Conservation (phyloP, 2,888 invertebrate genomes). For the Zaprionus lineosus region DNA sequence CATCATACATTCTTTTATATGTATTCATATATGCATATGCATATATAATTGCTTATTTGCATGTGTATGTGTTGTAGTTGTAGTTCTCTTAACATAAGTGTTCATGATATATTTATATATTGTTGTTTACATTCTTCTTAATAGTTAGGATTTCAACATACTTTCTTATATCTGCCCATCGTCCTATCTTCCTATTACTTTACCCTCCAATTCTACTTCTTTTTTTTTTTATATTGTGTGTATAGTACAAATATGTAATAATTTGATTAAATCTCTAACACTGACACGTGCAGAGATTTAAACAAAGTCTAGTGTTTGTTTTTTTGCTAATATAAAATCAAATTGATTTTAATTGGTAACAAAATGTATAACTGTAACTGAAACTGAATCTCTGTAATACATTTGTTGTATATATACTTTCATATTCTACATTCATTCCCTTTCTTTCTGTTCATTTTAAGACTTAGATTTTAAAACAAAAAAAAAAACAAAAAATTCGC, state of each 20-base stretch:
- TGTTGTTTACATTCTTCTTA: background rate
- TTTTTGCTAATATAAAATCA: background rate
- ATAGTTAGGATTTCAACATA: conserved; percentile 18
- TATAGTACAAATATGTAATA: conserved; percentile 38
- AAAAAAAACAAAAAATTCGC: conserved; percentile 83
- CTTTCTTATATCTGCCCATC: conserved; percentile 18
- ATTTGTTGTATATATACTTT: too few relatives aligned
- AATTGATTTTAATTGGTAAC: conserved; percentile 5
- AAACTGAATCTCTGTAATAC: conserved; percentile 27
- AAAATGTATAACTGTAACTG: conserved; percentile 9
- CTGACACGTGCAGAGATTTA: too few relatives aligned
- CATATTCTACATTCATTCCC: background rate
- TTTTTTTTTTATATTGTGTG: conserved; percentile 1
- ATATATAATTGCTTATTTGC: too few relatives aligned
- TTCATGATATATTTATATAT: conserved; percentile 29
- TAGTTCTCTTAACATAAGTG: conserved; percentile 26
- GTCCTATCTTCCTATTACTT: too few relatives aligned
- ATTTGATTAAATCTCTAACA: conserved; percentile 17
- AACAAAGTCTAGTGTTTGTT: too few relatives aligned
- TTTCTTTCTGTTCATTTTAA: conserved; percentile 15
- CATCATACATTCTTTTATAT: conserved; percentile 12
- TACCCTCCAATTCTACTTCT: too few relatives aligned
- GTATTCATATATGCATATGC: conserved; percentile 23
- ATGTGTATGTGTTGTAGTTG: conserved; percentile 26
- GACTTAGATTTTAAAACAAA: too few relatives aligned